Conservation (phyloP, 1,140 invertebrate genomes). For the Luehdorfia chinensis region DNA sequence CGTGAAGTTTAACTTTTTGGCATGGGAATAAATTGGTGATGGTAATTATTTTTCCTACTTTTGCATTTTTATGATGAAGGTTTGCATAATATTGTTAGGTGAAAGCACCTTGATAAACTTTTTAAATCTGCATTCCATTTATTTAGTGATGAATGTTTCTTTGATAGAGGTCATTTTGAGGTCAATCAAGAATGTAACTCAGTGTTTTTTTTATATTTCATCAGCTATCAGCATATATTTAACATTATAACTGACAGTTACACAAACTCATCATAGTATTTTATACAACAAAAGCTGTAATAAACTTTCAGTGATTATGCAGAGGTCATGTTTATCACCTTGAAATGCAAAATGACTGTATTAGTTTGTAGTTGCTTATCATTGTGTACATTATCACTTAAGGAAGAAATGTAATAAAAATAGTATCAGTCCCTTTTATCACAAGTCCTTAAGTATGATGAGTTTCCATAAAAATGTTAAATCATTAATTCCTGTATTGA, state of each 20-base stretch:
- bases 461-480: too few species aligned
- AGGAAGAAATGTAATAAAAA: too few species aligned
- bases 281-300: background rate
- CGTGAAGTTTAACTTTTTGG: constrained; percentile 18
- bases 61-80: constrained; percentile 23
- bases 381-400: constrained; percentile 1
- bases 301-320: constrained; percentile 25
- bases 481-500: too few species aligned
- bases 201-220: too few species aligned
- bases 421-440: too few species aligned
- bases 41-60: constrained; percentile 30
- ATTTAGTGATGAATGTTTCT: constrained; percentile 20
- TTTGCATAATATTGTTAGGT: constrained; percentile 25
- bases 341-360: constrained; percentile 28
- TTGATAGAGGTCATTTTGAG: constrained; percentile 48
- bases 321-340: constrained; percentile 46
- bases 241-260: constrained; percentile 5
- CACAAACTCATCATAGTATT: constrained; percentile 5
- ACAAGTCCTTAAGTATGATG: too few species aligned
- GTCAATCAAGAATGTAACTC: constrained; percentile 32
- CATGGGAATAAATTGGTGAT: constrained; percentile 22
- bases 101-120: constrained; percentile 11
- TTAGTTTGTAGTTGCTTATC: constrained; percentile 12
- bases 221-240: background rate
- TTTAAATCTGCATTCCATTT: constrained; percentile 34